Base-by-base conservation (phyloP, 2,888 invertebrate genomes). In the Diarsia dahlii region DNA sequence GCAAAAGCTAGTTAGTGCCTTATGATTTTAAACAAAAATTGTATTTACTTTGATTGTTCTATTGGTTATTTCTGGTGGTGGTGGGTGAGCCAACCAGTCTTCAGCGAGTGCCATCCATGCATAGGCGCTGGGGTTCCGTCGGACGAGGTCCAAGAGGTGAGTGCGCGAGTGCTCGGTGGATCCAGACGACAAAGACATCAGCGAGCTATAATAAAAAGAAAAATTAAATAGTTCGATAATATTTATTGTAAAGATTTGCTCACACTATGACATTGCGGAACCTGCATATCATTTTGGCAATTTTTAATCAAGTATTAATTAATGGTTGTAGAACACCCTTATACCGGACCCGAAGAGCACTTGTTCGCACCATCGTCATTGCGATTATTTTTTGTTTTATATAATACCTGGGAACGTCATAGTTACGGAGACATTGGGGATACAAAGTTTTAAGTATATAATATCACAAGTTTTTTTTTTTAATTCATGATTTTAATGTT, bases 61-160 rank as follows among this genome's bases (percentile, higher is more conserved):
- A 23, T 45, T 8, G 48, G 10, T 2, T 39, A 28, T 78, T 23
- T 28, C 48, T 62, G 23, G 4, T 28, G 23, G 6, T 9, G 70
- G 13, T 12, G 78, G 48, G 10, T 63, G 54, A 18, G 9, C 95
- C 89, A 94, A 81, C 93, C 93, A 94, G 80, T 94, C 91, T 13
- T 95, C 92, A 63, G 96, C 95, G 6, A 95, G 91, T 0, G 94
- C 94, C 82, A 95, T 91, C 96, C 96, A 96, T 0, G 93, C 89
- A 86, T 95, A 95, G 0, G 96, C 95, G 76, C 93, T 94, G 39
- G 96, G 95, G 54, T 93, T 92, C 2, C 93, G 89, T 1, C 95
- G 93, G 12, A 94, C 87, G 12, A 96, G 84, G 63, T 95, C 96
- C 2, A 94, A 85, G 18, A 96, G 80, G 0, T 91, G 66, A 0